These are phyloP conservation scores for Patagioenas fasciata DNA, from an alignment of 2,113 vertebrate genomes.

Conservation along the genomic window DNA sequence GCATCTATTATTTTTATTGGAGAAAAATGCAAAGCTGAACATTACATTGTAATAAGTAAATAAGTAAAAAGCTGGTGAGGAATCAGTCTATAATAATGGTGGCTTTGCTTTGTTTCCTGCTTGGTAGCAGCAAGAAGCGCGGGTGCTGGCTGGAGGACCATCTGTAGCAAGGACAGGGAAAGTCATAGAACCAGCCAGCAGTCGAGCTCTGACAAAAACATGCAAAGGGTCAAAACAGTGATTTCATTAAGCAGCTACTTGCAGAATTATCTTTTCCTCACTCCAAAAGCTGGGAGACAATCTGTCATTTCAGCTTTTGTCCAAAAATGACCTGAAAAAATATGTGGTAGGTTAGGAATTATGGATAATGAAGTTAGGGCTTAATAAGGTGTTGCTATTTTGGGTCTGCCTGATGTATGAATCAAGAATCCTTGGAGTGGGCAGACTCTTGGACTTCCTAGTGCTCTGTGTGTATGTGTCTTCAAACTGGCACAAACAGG, in stretches of 20 bases:
- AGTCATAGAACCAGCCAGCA: not conserved
- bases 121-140: constrained; percentile 16
- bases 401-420: not conserved
- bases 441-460: not conserved
- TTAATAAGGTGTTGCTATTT: not conserved
- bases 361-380: not conserved
- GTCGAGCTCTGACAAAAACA: not conserved
- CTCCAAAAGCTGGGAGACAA: not conserved
- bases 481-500: not conserved
- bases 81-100: not conserved
- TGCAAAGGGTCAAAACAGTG: not conserved
- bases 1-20: not conserved
- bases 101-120: constrained; percentile 39
- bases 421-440: not conserved
- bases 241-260: constrained; percentile 14
- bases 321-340: not conserved
- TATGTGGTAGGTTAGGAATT: not conserved
- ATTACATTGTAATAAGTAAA: not conserved
- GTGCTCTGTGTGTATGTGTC: constrained; percentile 4
- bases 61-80: not conserved
- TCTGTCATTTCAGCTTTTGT: constrained; percentile 9
- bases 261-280: not conserved
- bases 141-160: constrained; percentile 1
- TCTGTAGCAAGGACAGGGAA: constrained; percentile 53
- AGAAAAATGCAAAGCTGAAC: not conserved